Base-by-base conservation (phyloP, 2,888 invertebrate species). In the Anthophora plumipes region DNA sequence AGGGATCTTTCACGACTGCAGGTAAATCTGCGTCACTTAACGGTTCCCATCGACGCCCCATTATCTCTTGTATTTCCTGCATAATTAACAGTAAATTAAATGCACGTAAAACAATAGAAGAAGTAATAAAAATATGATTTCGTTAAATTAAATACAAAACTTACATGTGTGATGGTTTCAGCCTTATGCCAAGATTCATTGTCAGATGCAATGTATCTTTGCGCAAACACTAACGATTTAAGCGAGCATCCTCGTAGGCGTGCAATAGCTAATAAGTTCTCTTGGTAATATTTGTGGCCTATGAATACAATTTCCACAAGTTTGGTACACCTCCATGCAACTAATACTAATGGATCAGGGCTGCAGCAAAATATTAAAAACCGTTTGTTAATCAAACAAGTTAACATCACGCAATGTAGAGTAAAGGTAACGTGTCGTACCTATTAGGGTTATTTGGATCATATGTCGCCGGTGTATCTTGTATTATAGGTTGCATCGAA, bases 231-330 rank as follows among this genome's bases (percentile, higher is more conserved):
- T 52, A 96, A 93, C 59, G 94, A 94, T 82, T 94, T 94, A 83
- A 96, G 92, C 43, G 94, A 94, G 31, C 94, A 90, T 60, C 95
- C 95, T 71, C 96, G 93, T 48, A 96, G 94, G 83, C 96, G 94
- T 52, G 95, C 95, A 67, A 96, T 95, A 31, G 96, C 96, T 43
- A 96, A 94, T 69, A 96, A 92, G 92, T 96, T 95, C 84, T 95
- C 95, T 77, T 95, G 95, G 82, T 94, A 94, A 90, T 96, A 95
- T 85, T 95, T 95, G 90, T 96, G 95, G 50, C 96, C 95, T 78
- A 93, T 90, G 74, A 91, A 92, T 57, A 95, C 95, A 69, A 96
- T 93, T 89, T 95, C 95, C 81, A 94, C 93, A 37, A 96, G 94
- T 69, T 94, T 94, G 41, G 93, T 93, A 91, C 96, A 96, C 83